phyloP scores from a whole-genome alignment of 2,888 invertebrate species.

The Strigamia transsilvanica region DNA sequence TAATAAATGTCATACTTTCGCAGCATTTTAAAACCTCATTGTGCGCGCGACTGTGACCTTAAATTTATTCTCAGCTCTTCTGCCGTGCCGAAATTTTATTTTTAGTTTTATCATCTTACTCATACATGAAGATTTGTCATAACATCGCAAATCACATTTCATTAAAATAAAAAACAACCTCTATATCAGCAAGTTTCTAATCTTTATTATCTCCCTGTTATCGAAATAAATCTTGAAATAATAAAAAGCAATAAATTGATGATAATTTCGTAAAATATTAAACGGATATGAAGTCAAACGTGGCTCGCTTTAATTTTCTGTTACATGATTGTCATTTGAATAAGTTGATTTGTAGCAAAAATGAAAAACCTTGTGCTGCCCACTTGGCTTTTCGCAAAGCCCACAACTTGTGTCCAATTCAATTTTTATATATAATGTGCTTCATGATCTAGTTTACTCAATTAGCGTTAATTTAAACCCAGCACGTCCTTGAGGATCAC shows the following conservation, averaged over 20 bases:
- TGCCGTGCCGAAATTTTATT: slow-evolving; percentile 1
- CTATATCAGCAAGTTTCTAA: too few relatives aligned
- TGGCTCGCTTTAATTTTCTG: background rate
- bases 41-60: slow-evolving; percentile 42
- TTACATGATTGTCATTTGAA: background rate
- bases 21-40: background rate
- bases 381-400: background rate
- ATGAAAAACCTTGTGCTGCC: background rate
- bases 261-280: background rate
- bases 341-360: background rate
- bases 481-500: slow-evolving; percentile 22
- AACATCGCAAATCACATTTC: slow-evolving; percentile 16
- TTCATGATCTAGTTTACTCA: slow-evolving; percentile 32
- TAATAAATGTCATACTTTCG: background rate
- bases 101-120: slow-evolving; percentile 26
- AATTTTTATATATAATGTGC: background rate
- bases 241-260: too few relatives aligned
- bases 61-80: slow-evolving; percentile 40
- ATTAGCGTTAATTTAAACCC: slow-evolving; percentile 6
- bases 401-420: background rate
- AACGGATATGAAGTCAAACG: too few relatives aligned
- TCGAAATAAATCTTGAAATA: background rate
- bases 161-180: background rate
- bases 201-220: background rate
- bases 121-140: slow-evolving; percentile 18